phyloP scores from a whole-genome alignment of 1,140 invertebrate species.

The Cardiocondyla obscurior region DNA sequence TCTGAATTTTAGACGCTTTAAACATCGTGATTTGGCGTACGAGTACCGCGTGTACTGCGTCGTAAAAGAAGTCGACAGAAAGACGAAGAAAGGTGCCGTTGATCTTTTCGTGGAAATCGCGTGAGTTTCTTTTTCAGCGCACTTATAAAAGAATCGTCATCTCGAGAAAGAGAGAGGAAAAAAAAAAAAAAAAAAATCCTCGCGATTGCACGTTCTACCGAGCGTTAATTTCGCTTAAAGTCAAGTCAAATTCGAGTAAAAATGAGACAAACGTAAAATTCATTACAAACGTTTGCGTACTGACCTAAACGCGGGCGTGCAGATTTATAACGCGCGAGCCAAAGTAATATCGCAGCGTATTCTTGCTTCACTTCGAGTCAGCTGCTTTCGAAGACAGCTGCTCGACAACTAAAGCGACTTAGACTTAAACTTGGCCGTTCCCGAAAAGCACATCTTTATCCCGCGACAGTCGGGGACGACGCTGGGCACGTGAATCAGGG shows the following conservation, averaged over 20 bases:
- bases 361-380: neutral
- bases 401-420: neutral
- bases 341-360: neutral
- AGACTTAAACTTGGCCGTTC: slow-evolving; percentile 4
- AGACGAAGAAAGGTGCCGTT: neutral
- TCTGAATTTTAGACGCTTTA: slow-evolving; percentile 68
- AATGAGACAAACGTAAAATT: neutral
- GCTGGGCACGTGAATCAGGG: slow-evolving; percentile 23
- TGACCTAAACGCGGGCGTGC: neutral
- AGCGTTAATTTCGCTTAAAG: neutral
- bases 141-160: neutral
- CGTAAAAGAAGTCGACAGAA: slow-evolving; percentile 42
- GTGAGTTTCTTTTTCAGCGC: neutral
- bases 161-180: neutral
- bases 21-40: slow-evolving; percentile 62
- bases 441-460: slow-evolving; percentile 2
- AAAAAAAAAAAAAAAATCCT: too few species aligned
- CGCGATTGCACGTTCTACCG: too few species aligned
- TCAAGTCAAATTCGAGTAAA: neutral
- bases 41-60: slow-evolving; percentile 40
- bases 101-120: slow-evolving; percentile 7
- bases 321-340: neutral
- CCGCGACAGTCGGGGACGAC: neutral
- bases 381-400: neutral
- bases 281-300: neutral